phyloP scores from a whole-genome alignment of 2,888 invertebrate genomes.

The Hedychridium roseum region DNA sequence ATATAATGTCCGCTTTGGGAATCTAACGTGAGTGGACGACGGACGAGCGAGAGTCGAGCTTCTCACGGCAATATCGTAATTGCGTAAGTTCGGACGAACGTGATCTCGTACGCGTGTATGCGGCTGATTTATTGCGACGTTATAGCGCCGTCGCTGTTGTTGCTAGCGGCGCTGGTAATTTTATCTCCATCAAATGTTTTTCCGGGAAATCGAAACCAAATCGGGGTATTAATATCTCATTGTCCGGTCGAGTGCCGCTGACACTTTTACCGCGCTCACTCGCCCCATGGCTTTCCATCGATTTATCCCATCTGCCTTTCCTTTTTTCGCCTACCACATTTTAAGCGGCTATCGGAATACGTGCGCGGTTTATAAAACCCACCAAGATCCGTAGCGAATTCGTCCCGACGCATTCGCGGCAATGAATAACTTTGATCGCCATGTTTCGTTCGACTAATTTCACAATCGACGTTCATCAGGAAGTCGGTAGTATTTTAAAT shows the following conservation, averaged over 20 bases:
- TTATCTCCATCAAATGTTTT: constrained; percentile 58
- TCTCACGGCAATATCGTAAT: constrained; percentile 26
- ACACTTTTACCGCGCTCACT: constrained; percentile 55
- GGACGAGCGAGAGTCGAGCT: constrained; percentile 30
- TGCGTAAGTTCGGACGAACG: constrained; percentile 24
- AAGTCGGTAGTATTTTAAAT: no score
- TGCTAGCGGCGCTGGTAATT: no score
- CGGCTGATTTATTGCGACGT: constrained; percentile 52
- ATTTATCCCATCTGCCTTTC: constrained; percentile 45
- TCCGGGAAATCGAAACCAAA: constrained; percentile 60
- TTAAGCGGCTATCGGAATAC: no score
- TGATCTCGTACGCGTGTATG: constrained; percentile 18
- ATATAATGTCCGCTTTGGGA: no score
- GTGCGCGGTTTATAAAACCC: no score
- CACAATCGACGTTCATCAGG: no score
- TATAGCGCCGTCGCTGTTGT: constrained; percentile 49
- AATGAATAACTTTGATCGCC: no score
- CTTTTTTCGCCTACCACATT: no score
- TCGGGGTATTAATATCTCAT: constrained; percentile 61
- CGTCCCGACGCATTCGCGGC: no score
- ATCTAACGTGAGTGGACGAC: constrained; percentile 8
- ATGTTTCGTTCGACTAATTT: no score
- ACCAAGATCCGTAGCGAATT: no score
- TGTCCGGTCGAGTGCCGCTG: constrained; percentile 53
- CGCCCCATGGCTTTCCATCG: constrained; percentile 51